Base-by-base conservation (phyloP, 92 coral and sea anemone genomes). In the Umimayanthus kanabou region DNA sequence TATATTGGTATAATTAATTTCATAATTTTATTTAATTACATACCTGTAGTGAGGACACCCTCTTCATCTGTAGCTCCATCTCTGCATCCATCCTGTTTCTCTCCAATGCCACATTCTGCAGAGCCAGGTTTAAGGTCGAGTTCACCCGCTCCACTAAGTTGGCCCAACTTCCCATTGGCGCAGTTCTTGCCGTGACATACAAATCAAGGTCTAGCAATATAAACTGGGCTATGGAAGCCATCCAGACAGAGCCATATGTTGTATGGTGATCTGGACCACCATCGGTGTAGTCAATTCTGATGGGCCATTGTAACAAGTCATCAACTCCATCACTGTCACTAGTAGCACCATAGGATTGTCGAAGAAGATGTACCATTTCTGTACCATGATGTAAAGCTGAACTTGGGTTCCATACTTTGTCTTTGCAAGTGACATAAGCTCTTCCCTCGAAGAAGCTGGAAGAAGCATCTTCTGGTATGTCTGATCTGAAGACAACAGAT, bases 261-360 rank as follows among this genome's bases (percentile, higher is more conserved):
- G 65, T 73, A 7, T 71, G 37, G 55, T 85, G 88, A 58, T 85
- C 88, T 6, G 88, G 88, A 20, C 88, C 81, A 25, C 81, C 88
- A 74, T 85, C 88, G 2, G 80, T 85, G 16, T 85, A 85, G 43
- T 61, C 28, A 37, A 71, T 61, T 25, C 73, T 58, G 23, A 85
- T 72, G 73, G 88, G 88, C 30, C 58, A 49, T 9, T 40, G 22
- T 39, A 4, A 69, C 74, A 69, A 69, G 37, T 69, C 74, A 69
- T 69, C 74, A 69, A 69, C 74, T 28, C 30, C 74, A 69, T n/a
- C 74, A 69, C 74, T 69, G 37, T n/a, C 74, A 69, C 74, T 69
- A 28, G 74, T 23, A 69, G 74, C 74, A 69, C 74, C 74, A 69
- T 69, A 69, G 30, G 74, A 23, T 69, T 78, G 50, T n/a, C 82